Evolutionary conservation across 2,888 invertebrate genomes (phyloP).

Genomic region (Helleia helle): DNA sequence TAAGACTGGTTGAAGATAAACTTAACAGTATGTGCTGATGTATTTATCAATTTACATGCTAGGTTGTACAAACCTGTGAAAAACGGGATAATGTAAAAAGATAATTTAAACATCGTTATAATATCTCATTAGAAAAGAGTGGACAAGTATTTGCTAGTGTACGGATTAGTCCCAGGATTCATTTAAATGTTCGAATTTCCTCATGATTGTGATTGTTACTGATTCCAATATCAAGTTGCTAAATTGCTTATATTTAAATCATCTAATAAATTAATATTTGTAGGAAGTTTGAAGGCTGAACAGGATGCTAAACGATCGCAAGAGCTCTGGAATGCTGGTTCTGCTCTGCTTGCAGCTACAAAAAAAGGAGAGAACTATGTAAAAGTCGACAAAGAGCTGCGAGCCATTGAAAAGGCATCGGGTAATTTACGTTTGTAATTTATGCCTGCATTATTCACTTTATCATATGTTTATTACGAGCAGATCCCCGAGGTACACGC

Average conservation of each 20-base stretch:
- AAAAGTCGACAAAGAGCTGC: conserved; percentile 81
- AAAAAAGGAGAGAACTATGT: conserved; percentile 75
- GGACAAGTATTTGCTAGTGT: no score
- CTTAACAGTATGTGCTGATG: conserved; percentile 32
- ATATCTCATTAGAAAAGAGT: no score
- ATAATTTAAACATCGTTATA: background rate
- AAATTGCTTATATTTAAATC: background rate
- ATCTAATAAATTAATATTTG: background rate
- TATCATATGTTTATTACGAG: no score
- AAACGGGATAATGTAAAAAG: no score
- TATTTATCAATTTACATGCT: background rate
- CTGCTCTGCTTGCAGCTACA: conserved; percentile 85
- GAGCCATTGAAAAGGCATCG: conserved; percentile 82
- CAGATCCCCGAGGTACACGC: no score
- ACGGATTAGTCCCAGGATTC: no score
- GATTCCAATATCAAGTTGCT: background rate
- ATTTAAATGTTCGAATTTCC: no score
- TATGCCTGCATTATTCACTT: no score
- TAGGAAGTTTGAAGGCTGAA: conserved; percentile 83
- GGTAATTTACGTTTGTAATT: conserved; percentile 53
- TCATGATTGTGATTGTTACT: no score
- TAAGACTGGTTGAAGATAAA: conserved; percentile 40
- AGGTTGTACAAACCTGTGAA: no score
- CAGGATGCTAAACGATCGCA: conserved; percentile 85
- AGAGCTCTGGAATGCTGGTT: conserved; percentile 92